Base-by-base conservation (phyloP, 2,888 invertebrate species). In the Argyra leucocephala region DNA sequence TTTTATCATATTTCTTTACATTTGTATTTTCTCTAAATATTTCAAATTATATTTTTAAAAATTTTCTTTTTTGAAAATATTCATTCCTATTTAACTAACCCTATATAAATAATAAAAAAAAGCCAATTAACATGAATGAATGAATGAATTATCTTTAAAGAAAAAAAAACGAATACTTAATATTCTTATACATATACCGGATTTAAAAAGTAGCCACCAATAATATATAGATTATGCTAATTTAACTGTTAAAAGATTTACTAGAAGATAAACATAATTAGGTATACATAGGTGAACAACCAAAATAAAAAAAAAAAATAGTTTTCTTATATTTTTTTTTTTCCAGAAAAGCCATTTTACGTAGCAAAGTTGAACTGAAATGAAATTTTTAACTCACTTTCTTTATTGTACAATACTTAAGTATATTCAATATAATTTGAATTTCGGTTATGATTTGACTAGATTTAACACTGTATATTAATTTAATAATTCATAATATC, bases 231-330 rank as follows among this genome's bases (percentile, higher is more conserved):
- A 48, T 48, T 48, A 48, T 48, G 48, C 48, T 48, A 48, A 48
- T 48, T 48, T 48, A 48, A 48, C 48, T 48, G 48, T 48, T 48
- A 48, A n/a, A 48, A 48, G 48, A 48, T 48, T 18, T 48, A 48
- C 48, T 48, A 48, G 4, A 12, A 12, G 48, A 48, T 48, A 48
- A 48, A 48, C n/a, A 48, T 48, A 48, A 48, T 48, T 18, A 48
- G 48, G 18, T 48, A 48, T 48, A 48, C 15, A 48, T 18, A 48
- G 48, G 48, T 48, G 48, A 48, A 48, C 1, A 6, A 26, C 4
- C 26, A 26, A 26, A 26, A n/a, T n/a, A n/a, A n/a, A 7, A 48
- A 48, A 48, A 48, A 48, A 48, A 48, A 48, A 18, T 48, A 9
- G 12, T 48, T 15, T 48, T 48, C 26, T 31, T 31, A 31, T 31